phyloP scores from a whole-genome alignment of 2,888 invertebrate species.

The Ectemnius lituratus region DNA sequence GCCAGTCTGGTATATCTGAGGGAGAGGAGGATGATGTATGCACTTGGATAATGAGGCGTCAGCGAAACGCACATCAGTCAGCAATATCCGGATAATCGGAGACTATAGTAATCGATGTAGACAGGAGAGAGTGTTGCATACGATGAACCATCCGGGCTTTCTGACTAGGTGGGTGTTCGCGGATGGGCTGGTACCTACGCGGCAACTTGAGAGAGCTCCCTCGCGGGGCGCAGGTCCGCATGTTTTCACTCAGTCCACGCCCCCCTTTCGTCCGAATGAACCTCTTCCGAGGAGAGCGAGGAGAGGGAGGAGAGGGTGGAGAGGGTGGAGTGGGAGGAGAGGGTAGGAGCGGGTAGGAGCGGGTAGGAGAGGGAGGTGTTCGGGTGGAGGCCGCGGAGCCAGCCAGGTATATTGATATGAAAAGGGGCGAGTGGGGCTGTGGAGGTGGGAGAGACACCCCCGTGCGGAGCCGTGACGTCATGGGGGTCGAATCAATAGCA shows the following conservation, averaged over 20 bases:
- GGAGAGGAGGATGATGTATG: too few species aligned
- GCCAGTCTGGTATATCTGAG: too few species aligned
- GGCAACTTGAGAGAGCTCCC: background rate
- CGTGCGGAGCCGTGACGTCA: conserved; percentile 64
- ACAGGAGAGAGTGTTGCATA: too few species aligned
- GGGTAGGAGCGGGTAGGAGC: too few species aligned
- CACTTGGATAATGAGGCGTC: too few species aligned
- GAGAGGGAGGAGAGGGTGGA: too few species aligned
- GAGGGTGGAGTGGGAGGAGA: too few species aligned
- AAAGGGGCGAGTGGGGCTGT: background rate
- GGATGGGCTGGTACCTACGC: conserved; percentile 3
- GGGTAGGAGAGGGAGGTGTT: too few species aligned
- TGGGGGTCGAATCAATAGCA: conserved; percentile 72
- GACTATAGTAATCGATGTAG: too few species aligned
- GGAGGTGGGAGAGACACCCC: conserved; percentile 63
- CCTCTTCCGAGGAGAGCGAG: conserved; percentile 8
- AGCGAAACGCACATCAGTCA: too few species aligned
- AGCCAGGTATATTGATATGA: background rate
- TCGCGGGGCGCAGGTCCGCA: conserved; percentile 68
- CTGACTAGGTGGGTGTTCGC: background rate
- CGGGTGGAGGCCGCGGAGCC: background rate
- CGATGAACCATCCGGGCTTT: too few species aligned
- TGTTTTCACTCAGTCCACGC: conserved; percentile 68
- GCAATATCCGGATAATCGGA: too few species aligned
- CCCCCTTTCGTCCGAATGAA: conserved; percentile 55